Evolutionary conservation across 2,888 invertebrate genomes (phyloP).

Genomic region (Chrysina gloriosa): DNA sequence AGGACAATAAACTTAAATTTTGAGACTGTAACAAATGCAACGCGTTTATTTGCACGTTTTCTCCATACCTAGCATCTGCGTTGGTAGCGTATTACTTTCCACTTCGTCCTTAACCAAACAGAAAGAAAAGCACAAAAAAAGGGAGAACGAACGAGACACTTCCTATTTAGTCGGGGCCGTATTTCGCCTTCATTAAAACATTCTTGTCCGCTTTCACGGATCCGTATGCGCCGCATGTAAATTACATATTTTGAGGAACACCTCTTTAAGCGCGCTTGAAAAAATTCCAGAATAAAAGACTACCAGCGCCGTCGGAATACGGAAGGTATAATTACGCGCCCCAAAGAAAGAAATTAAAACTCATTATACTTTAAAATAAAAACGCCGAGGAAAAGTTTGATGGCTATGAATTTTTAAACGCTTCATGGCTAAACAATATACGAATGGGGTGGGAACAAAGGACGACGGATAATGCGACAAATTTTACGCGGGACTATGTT

Average conservation of each 20-base stretch:
- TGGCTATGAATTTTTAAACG: conserved; percentile 33
- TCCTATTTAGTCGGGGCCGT: not conserved
- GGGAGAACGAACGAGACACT: not conserved
- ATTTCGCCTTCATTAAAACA: conserved; percentile 29
- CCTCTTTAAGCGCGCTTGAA: conserved; percentile 26
- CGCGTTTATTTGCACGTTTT: no score
- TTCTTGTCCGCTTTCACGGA: conserved; percentile 8
- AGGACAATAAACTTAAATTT: no score
- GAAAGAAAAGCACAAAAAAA: not conserved
- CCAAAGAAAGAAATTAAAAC: conserved; percentile 31
- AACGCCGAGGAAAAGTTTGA: conserved; percentile 28
- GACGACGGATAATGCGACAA: not conserved
- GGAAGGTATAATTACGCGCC: conserved; percentile 27
- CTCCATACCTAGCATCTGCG: no score
- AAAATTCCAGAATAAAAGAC: conserved; percentile 9
- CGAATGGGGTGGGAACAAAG: not conserved
- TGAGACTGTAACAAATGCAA: no score
- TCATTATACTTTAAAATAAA: conserved; percentile 37
- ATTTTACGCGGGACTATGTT: conserved; percentile 4
- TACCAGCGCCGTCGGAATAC: conserved; percentile 6
- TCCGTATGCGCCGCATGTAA: conserved; percentile 33
- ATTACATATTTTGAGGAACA: conserved; percentile 32
- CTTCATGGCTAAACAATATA: conserved; percentile 15
- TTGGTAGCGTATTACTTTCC: no score
- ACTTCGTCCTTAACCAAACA: not conserved